phyloP scores from a whole-genome alignment of 2,113 vertebrate genomes.

The Hemibates koningsi region DNA sequence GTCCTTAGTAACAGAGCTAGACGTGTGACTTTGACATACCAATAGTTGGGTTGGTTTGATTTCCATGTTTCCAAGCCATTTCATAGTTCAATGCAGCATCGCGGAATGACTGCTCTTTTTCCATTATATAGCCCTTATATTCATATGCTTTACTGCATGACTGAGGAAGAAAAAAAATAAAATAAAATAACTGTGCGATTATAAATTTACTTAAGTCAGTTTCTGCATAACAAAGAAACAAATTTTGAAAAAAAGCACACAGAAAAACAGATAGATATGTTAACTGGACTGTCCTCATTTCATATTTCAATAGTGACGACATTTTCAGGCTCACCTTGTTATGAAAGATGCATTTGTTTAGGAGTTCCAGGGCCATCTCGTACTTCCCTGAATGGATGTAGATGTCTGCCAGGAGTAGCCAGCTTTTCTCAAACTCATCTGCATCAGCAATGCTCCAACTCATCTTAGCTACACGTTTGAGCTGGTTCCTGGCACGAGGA shows the following conservation, averaged over 20 bases:
- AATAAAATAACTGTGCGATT: neutral
- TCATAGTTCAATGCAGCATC: constrained; percentile 93
- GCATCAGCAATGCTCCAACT: constrained; percentile 91
- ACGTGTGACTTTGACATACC: constrained; percentile 66
- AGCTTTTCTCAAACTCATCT: constrained; percentile 97
- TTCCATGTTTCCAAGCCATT: constrained; percentile 94
- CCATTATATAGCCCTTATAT: constrained; percentile 97
- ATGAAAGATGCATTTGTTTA: constrained; percentile 86
- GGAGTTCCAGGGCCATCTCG: constrained; percentile 87
- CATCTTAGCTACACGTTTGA: constrained; percentile 95
- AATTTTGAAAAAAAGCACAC: neutral
- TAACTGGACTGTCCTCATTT: neutral
- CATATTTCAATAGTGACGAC: neutral
- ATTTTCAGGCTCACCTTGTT: constrained; percentile 77
- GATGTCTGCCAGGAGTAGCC: constrained; percentile 93
- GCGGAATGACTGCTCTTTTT: constrained; percentile 92
- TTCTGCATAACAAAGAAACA: neutral
- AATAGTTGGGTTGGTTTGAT: constrained; percentile 84
- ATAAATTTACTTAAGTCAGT: neutral
- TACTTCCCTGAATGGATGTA: constrained; percentile 97
- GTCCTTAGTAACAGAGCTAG: neutral
- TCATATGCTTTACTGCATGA: constrained; percentile 97
- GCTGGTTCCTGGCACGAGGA: constrained; percentile 88
- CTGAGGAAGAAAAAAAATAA: constrained; percentile 62
- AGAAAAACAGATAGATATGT: neutral